A percentile compares a stretch with the other conserved stretches of the same genome.
Evolutionary conservation across 2,888 invertebrate genomes (phyloP).

Genomic region (Lepetodrilus schrolli): DNA sequence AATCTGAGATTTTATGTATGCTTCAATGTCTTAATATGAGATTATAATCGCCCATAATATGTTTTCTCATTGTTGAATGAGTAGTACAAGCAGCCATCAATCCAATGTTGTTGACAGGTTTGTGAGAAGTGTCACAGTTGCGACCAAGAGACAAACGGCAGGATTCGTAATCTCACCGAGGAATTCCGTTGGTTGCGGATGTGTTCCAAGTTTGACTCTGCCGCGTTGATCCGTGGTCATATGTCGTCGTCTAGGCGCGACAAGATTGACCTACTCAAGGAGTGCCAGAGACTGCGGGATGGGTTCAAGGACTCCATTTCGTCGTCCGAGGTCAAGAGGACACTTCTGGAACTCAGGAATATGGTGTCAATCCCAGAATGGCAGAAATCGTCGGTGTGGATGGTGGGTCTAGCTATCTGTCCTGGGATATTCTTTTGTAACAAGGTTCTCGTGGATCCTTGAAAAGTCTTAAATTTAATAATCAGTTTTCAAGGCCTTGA

Average conservation of each 20-base stretch:
- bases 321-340: constrained; percentile 56
- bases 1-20: no score
- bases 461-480: no score
- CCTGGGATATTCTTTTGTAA: not conserved
- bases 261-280: constrained; percentile 49
- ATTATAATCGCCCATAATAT: no score
- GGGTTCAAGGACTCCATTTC: constrained; percentile 57
- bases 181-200: constrained; percentile 43
- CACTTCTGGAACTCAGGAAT: constrained; percentile 57
- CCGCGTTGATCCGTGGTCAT: not conserved
- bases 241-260: not conserved
- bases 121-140: constrained; percentile 61
- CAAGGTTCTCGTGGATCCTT: no score
- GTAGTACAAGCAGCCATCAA: no score
- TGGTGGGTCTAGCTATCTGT: constrained; percentile 49
- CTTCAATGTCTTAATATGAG: no score
- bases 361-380: constrained; percentile 62
- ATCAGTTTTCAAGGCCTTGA: no score
- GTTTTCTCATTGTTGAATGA: no score
- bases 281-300: constrained; percentile 49
- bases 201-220: not conserved
- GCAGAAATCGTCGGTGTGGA: constrained; percentile 63
- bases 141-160: constrained; percentile 46
- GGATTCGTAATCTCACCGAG: constrained; percentile 37
- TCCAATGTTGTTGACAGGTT: no score